Percentiles rank a stretch among this genome's conserved stretches.
Conservation (phyloP, 2,797 vertebrate species). For the Alfaro cultratus region DNA sequence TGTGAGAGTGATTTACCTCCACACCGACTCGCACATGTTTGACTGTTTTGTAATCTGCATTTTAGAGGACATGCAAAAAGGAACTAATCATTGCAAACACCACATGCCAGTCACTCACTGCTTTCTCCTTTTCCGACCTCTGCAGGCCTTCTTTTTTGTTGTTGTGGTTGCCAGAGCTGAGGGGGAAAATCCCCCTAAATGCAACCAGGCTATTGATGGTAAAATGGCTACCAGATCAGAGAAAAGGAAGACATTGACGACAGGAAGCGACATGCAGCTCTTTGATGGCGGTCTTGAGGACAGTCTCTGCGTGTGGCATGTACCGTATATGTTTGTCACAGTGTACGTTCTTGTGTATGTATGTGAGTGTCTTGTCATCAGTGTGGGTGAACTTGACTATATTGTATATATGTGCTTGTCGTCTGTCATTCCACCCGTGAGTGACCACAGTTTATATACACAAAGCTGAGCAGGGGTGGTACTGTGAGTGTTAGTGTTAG, state of each 20-base stretch:
- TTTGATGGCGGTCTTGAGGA: slow-evolving; percentile 54
- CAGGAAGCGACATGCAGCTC: slow-evolving; percentile 46
- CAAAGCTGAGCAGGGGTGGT: slow-evolving; percentile 57
- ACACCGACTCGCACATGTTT: slow-evolving; percentile 27
- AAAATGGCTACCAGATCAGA: slow-evolving; percentile 65
- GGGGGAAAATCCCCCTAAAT: slow-evolving; percentile 60
- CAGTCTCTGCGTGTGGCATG: slow-evolving; percentile 60
- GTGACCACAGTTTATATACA: slow-evolving; percentile 74
- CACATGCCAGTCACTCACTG: slow-evolving; percentile 56
- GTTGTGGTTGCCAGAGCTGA: slow-evolving; percentile 70
- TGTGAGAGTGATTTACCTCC: slow-evolving; percentile 46
- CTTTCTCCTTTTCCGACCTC: slow-evolving; percentile 62
- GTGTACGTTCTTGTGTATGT: slow-evolving; percentile 34
- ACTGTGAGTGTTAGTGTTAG: slow-evolving; percentile 40
- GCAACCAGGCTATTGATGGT: slow-evolving; percentile 61
- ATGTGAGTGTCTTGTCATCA: slow-evolving; percentile 40
- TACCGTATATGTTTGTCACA: slow-evolving; percentile 44
- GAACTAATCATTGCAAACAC: slow-evolving; percentile 27
- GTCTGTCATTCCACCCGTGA: slow-evolving; percentile 67
- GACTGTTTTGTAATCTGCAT: slow-evolving; percentile 47
- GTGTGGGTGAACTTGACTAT: slow-evolving; percentile 47
- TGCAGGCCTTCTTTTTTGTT: slow-evolving; percentile 29
- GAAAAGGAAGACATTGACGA: slow-evolving; percentile 42
- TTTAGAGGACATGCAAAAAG: slow-evolving; percentile 31
- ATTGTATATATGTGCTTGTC: slow-evolving; percentile 61